Base-by-base conservation (phyloP, 2,113 vertebrate genomes). In the Salvelinus namaycush region DNA sequence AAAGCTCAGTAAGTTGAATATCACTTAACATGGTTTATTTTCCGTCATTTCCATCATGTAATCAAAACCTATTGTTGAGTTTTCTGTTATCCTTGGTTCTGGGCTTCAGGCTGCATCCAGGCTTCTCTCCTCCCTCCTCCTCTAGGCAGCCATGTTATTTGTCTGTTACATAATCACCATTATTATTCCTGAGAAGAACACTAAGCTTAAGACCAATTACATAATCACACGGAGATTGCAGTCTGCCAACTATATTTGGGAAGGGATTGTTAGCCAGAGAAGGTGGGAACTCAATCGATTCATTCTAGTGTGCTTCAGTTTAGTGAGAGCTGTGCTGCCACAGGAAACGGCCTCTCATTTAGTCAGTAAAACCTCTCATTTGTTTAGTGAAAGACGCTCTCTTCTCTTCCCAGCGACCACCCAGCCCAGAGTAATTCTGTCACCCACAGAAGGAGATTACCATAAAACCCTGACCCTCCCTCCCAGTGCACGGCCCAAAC, bases 391-490 rank as follows among this genome's bases (percentile, higher is more conserved):
- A 12, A 51, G 39, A 31, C 64, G 73, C 75, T 70, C 26, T 75
- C 5, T 65, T 75, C 68, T 75, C 57, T 74, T 74, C 65, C 49
- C 69, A 49, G 70, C 66, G 68, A 77, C 83, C 76, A 69, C 65
- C 75, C 74, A 70, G 77, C 82, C 81, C 81, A 75, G 71, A 29
- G 73, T 39, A 77, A 82, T 81, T 18, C 79, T 26, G 72, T 81
- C 79, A 66, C 51, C 68, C 76, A 65, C 66, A 81, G 70, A 87
- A 74, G 70, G 83, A 83, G 84, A 87, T 86, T 88, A 81, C 68
- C 70, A 70, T 76, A 86, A 29, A 84, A 84, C 72, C 81, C 76
- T 73, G 39, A 76, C 27, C 54, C 65, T 31, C 59, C 81, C 44
- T 26, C 59, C 81, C 44, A 78, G 65, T 75, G 79, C 80, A 70